These are phyloP conservation scores for Oxyscelio sp. DNA, from an alignment of 2,888 invertebrate species.

Conservation along the genomic window DNA sequence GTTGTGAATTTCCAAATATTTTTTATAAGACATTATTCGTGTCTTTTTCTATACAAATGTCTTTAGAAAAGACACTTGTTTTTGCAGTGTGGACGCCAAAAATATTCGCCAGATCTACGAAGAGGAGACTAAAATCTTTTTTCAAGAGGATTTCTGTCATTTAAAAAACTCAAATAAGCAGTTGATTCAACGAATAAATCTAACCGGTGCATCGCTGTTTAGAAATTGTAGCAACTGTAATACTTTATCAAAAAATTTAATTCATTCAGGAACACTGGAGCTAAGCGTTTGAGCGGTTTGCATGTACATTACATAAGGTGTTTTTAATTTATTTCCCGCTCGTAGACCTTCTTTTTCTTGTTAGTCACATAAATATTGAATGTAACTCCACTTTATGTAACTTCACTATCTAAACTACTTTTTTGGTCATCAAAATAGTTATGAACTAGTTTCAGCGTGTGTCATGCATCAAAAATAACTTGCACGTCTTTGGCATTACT, in stretches of 20 bases:
- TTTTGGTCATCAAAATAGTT: conserved; percentile 2
- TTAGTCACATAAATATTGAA: neutral
- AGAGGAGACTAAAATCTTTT: conserved; percentile 40
- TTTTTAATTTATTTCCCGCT: conserved; percentile 16
- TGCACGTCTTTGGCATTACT: no score
- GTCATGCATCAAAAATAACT: conserved; percentile 3
- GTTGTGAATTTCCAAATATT: conserved; percentile 25
- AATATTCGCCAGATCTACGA: conserved; percentile 12
- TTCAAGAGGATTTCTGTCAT: conserved; percentile 33
- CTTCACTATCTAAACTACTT: conserved; percentile 1
- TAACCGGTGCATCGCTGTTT: conserved; percentile 34
- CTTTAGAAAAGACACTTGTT: no score
- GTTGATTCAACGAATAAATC: conserved; percentile 40
- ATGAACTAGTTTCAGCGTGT: neutral
- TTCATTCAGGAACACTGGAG: conserved; percentile 13
- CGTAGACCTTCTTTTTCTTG: conserved; percentile 21
- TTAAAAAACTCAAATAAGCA: conserved; percentile 51
- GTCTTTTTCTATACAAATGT: no score
- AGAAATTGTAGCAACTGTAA: conserved; percentile 29
- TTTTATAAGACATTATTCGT: no score
- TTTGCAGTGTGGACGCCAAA: no score
- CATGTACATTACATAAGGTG: neutral
- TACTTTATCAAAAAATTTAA: neutral
- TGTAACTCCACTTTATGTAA: conserved; percentile 6
- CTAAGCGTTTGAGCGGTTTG: conserved; percentile 40